Percentiles rank a stretch among this genome's conserved stretches.
These are phyloP conservation scores for Leptogaster cylindrica DNA, from an alignment of 2,888 invertebrate species.

Conservation along the genomic window DNA sequence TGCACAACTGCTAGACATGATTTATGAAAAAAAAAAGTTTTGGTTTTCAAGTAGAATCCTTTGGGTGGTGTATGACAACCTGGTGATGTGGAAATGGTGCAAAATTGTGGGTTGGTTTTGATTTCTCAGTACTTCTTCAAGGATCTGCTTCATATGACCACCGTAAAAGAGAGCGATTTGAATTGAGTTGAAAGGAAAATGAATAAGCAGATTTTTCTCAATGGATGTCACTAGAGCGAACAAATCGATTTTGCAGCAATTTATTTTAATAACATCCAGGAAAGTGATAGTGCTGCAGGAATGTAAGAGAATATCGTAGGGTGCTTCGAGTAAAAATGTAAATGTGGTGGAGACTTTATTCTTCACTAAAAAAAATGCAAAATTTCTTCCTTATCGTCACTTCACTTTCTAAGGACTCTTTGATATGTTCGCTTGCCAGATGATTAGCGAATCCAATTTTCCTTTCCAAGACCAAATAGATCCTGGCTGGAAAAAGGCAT, in stretches of 20 bases:
- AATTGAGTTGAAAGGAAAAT: conserved; percentile 14
- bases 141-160: neutral
- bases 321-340: no score
- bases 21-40: conserved; percentile 27
- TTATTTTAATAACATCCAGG: conserved; percentile 22
- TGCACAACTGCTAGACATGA: conserved; percentile 19
- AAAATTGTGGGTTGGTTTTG: conserved; percentile 4
- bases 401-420: no score
- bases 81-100: conserved; percentile 8
- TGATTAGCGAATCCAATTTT: no score
- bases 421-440: no score
- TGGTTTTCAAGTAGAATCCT: neutral
- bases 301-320: no score
- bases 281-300: conserved; percentile 17
- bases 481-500: no score
- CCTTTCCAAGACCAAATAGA: no score
- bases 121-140: neutral
- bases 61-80: conserved; percentile 2
- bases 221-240: conserved; percentile 8
- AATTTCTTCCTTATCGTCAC: no score
- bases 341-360: no score
- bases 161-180: neutral
- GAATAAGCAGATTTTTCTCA: conserved; percentile 23
- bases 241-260: conserved; percentile 30
- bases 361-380: no score